phyloP scores from a whole-genome alignment of 2,888 invertebrate genomes.

The Cyrtodaria siliqua region DNA sequence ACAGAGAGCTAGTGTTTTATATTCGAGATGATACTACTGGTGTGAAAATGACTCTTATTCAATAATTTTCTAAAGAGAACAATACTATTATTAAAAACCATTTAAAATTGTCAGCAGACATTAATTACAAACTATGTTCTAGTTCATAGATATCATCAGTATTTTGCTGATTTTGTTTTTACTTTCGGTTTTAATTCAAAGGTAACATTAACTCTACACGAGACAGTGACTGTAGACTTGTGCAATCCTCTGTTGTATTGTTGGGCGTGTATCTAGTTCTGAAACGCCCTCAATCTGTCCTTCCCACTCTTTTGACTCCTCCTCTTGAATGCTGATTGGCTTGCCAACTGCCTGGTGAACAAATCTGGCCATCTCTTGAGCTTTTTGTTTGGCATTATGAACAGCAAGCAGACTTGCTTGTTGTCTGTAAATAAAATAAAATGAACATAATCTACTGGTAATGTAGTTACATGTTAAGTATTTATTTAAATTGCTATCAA shows the following conservation, averaged over 20 bases:
- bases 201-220: constrained; percentile 77
- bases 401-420: constrained; percentile 81
- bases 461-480: too few relatives aligned
- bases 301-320: constrained; percentile 77
- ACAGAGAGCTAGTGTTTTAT: too few relatives aligned
- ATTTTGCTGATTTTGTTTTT: constrained; percentile 62
- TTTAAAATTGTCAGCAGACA: too few relatives aligned
- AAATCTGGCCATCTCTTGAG: constrained; percentile 81
- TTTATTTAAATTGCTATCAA: too few relatives aligned
- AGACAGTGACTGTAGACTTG: constrained; percentile 77
- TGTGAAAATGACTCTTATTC: too few relatives aligned
- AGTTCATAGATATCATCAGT: too few relatives aligned
- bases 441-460: too few relatives aligned
- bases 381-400: constrained; percentile 83
- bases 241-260: constrained; percentile 77
- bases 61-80: too few relatives aligned
- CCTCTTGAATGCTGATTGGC: constrained; percentile 78
- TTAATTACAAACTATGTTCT: too few relatives aligned
- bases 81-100: too few relatives aligned
- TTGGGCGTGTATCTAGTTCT: constrained; percentile 68
- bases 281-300: constrained; percentile 64
- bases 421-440: constrained; percentile 76
- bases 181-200: constrained; percentile 82
- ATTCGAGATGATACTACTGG: too few relatives aligned
- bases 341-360: constrained; percentile 79